Conservation (phyloP, 1,140 invertebrate genomes). For the Polyergus mexicanus region DNA sequence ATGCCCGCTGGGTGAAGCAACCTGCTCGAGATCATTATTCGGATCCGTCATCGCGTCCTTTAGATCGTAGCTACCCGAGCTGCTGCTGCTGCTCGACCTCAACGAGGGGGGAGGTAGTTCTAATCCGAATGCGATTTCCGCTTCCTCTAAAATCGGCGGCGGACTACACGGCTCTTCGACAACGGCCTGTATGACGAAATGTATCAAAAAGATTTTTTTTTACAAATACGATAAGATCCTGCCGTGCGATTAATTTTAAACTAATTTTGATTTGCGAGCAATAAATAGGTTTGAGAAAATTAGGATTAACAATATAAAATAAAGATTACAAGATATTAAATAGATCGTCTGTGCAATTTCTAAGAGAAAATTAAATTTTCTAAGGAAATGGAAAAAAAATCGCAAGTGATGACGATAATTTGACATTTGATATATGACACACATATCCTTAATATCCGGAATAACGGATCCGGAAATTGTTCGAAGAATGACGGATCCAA, state of each 20-base stretch:
- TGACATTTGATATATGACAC: background rate
- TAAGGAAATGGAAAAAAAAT: background rate
- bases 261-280: background rate
- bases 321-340: background rate
- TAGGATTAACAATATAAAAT: background rate
- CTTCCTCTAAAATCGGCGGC: slow-evolving; percentile 81
- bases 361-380: background rate
- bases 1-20: slow-evolving; percentile 74
- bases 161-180: slow-evolving; percentile 83
- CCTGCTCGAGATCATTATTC: slow-evolving; percentile 75
- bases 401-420: background rate
- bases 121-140: slow-evolving; percentile 74
- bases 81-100: slow-evolving; percentile 86
- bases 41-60: slow-evolving; percentile 83
- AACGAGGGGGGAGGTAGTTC: slow-evolving; percentile 79
- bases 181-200: slow-evolving; percentile 76
- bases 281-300: background rate
- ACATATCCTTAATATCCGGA: background rate
- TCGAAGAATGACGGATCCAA: too few relatives aligned
- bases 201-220: background rate
- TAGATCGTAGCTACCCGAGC: slow-evolving; percentile 87
- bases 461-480: background rate
- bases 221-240: background rate
- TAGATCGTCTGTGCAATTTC: background rate
- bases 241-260: background rate